phyloP scores from a whole-genome alignment of 2,113 vertebrate genomes.

The Indicator maculatus region DNA sequence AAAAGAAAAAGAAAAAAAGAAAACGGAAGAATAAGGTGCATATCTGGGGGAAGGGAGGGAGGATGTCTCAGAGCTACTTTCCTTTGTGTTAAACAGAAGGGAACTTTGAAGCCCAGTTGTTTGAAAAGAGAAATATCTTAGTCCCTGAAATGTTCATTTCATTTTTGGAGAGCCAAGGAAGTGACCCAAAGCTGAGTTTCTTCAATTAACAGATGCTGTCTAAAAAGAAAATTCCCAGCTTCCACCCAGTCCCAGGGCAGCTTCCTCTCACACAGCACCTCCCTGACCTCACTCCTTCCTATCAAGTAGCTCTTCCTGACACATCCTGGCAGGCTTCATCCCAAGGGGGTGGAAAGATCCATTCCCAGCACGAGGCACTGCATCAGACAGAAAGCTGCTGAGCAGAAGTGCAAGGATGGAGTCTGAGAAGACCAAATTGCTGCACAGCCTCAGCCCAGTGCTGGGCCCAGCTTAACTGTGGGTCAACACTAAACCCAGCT shows the following conservation, averaged over 20 bases:
- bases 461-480: background rate
- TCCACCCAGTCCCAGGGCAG: background rate
- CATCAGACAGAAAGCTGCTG: background rate
- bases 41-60: background rate
- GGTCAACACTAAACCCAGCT: background rate
- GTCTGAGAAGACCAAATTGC: too few species aligned
- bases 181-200: background rate
- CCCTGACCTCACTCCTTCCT: background rate
- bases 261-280: background rate
- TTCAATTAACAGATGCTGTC: background rate
- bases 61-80: background rate
- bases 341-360: accelerated
- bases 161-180: background rate
- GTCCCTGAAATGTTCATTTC: background rate
- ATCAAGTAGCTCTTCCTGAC: background rate
- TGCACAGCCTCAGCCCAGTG: too few species aligned
- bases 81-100: background rate
- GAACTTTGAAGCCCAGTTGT: background rate
- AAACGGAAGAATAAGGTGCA: background rate
- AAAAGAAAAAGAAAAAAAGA: too few species aligned
- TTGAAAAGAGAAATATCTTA: background rate
- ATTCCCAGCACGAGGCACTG: background rate
- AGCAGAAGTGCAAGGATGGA: background rate
- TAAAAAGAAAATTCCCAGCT: background rate
- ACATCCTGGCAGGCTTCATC: background rate